Evolutionary conservation across 2,113 vertebrate genomes (phyloP).

Genomic region (Theropithecus gelada): DNA sequence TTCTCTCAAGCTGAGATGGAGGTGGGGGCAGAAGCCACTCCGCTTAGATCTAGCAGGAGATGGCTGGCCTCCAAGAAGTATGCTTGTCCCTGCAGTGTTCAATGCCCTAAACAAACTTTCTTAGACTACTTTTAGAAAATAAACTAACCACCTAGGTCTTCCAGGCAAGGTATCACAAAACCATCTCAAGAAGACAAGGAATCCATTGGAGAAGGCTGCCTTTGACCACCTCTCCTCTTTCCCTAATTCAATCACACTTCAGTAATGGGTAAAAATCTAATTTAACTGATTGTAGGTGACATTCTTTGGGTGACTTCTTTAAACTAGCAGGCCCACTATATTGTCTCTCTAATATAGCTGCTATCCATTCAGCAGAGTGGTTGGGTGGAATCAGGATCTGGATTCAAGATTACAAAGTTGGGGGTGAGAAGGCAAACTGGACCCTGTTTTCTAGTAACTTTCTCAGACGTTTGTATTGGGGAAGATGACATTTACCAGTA

Average conservation of each 20-base stretch:
- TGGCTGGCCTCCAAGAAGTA: not conserved
- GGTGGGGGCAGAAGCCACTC: not conserved
- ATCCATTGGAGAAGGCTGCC: not conserved
- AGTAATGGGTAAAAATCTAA: not conserved
- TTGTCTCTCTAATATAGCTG: constrained; percentile 6
- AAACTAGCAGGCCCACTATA: not conserved
- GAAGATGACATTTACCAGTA: not conserved
- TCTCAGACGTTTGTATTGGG: not conserved
- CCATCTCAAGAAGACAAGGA: not conserved
- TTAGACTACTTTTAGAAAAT: not conserved
- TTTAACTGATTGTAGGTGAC: not conserved
- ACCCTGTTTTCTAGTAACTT: not conserved
- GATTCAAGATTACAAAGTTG: not conserved
- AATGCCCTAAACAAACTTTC: not conserved
- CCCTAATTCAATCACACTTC: not conserved
- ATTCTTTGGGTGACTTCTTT: not conserved
- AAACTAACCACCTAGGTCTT: not conserved
- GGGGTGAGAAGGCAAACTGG: not conserved
- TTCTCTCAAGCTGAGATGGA: not conserved
- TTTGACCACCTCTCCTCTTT: not conserved
- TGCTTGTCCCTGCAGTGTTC: not conserved
- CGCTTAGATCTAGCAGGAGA: not conserved
- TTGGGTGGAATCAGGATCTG: not conserved
- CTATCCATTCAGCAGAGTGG: not conserved
- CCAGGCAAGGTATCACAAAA: not conserved